Evolutionary conservation across 2,113 vertebrate genomes (phyloP).

Genomic region (Lates calcarifer): DNA sequence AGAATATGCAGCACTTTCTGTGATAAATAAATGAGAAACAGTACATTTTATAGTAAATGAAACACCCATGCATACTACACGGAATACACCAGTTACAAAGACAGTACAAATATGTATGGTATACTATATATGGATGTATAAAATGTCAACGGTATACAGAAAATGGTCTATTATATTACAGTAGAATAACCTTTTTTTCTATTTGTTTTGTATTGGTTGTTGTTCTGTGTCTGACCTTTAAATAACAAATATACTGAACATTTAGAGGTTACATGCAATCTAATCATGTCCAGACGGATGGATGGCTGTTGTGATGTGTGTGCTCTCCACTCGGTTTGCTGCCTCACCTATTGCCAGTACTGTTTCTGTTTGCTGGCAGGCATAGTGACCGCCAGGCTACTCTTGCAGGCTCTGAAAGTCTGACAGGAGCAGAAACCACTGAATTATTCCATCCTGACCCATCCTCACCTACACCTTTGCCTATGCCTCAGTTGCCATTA

Average conservation of each 20-base stretch:
- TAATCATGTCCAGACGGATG: constrained; percentile 48
- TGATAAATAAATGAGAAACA: not conserved
- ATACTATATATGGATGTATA: not conserved
- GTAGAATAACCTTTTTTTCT: constrained; percentile 26
- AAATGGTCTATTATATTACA: constrained; percentile 4
- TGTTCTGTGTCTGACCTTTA: constrained; percentile 64
- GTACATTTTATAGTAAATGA: no score
- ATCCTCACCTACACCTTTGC: not conserved
- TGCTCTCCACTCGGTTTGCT: constrained; percentile 1
- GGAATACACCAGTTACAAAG: not conserved
- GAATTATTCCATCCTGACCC: constrained; percentile 25
- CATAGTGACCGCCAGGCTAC: not conserved
- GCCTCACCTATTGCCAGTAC: not conserved
- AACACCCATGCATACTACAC: not conserved
- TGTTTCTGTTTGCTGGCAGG: constrained; percentile 6
- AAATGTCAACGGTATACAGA: constrained; percentile 18
- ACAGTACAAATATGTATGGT: not conserved
- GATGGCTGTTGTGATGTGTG: constrained; percentile 29
- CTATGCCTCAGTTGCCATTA: not conserved
- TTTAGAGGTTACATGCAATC: constrained; percentile 54
- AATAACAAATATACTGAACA: constrained; percentile 55
- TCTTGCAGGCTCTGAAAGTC: constrained; percentile 11
- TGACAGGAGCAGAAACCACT: constrained; percentile 27
- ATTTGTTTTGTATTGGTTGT: constrained; percentile 39
- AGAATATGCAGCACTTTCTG: not conserved